Evolutionary conservation across 2,797 vertebrate species (phyloP).

Genomic region (Botia kubotai): DNA sequence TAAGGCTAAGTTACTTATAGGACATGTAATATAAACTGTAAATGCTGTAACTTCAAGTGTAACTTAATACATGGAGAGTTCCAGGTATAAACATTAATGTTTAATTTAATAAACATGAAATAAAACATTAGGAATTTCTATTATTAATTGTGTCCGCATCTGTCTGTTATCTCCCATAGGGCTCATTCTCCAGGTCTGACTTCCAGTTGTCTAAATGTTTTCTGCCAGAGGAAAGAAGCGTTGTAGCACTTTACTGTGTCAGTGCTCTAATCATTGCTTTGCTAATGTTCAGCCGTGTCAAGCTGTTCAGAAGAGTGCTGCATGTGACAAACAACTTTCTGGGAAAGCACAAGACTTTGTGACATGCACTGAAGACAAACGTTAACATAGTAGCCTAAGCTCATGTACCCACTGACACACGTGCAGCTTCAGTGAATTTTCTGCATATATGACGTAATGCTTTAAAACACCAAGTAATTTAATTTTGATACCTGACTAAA

Average conservation of each 20-base stretch:
- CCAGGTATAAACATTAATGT: too few relatives aligned
- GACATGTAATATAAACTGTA: too few relatives aligned
- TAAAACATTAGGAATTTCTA: neutral
- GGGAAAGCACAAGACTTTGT: conserved; percentile 86
- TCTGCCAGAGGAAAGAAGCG: conserved; percentile 88
- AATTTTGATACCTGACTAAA: neutral
- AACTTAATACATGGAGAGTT: too few relatives aligned
- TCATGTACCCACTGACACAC: neutral
- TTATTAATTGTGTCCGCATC: neutral
- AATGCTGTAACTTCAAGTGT: too few relatives aligned
- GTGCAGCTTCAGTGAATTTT: neutral
- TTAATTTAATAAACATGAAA: too few relatives aligned
- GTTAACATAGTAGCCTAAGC: too few relatives aligned
- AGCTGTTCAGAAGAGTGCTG: conserved; percentile 78
- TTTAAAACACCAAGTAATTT: neutral
- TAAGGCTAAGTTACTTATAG: too few relatives aligned
- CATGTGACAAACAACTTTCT: conserved; percentile 82
- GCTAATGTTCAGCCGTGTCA: conserved; percentile 77
- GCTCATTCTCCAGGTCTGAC: conserved; percentile 81
- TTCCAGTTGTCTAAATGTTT: conserved; percentile 90
- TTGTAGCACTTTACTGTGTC: conserved; percentile 83
- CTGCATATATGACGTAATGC: neutral
- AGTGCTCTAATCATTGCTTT: conserved; percentile 71
- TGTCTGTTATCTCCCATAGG: conserved; percentile 73
- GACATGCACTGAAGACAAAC: conserved; percentile 57